phyloP scores from a whole-genome alignment of 1,140 invertebrate genomes.

The Araneus ventricosus region DNA sequence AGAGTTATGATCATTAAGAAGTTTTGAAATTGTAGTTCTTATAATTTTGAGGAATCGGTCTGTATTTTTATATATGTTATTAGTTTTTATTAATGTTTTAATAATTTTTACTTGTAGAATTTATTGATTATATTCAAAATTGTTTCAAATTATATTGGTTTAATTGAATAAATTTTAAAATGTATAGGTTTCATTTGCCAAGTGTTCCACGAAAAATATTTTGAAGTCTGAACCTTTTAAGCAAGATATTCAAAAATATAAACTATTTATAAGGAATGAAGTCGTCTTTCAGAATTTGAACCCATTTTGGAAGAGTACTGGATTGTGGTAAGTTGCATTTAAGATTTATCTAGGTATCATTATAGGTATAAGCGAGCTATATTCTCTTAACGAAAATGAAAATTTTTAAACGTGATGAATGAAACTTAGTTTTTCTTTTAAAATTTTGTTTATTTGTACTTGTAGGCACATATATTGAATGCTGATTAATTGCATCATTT shows the following conservation, averaged over 20 bases:
- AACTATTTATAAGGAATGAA: neutral
- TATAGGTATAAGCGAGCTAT: neutral
- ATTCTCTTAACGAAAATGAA: too few relatives aligned
- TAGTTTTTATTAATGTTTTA: too few relatives aligned
- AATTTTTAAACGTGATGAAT: too few relatives aligned
- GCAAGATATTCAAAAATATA: neutral
- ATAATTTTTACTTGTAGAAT: neutral
- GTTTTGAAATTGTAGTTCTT: too few relatives aligned
- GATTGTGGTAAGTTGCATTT: constrained; percentile 38
- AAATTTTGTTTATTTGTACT: too few relatives aligned
- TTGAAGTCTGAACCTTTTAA: neutral
- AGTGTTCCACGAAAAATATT: neutral
- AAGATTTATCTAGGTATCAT: neutral
- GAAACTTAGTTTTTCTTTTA: too few relatives aligned
- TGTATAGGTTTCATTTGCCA: neutral
- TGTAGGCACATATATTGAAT: too few relatives aligned
- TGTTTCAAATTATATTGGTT: too few relatives aligned
- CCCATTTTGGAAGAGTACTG: constrained; percentile 53
- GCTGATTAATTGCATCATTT: too few relatives aligned
- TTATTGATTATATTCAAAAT: neutral
- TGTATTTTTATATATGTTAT: too few relatives aligned
- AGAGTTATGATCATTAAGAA: too few relatives aligned
- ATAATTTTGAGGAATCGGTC: too few relatives aligned
- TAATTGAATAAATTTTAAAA: neutral
- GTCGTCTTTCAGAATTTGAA: neutral